These are phyloP conservation scores for Clarias magur DNA, from an alignment of 2,113 vertebrate genomes.

Conservation along the genomic window DNA sequence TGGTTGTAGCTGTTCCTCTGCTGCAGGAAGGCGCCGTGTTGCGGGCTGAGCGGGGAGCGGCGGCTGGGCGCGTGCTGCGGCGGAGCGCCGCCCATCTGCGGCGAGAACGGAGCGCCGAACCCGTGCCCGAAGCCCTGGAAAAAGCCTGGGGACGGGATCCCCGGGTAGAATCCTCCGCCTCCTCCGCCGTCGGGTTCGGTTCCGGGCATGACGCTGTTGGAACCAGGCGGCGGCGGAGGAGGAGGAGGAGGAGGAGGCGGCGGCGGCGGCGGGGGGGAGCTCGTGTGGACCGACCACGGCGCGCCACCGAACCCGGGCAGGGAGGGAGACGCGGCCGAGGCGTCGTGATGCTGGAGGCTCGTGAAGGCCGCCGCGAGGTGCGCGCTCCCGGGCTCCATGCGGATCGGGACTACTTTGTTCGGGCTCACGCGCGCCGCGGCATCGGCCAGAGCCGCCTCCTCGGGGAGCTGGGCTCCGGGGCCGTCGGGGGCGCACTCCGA, in stretches of 20 bases:
- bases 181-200: conserved; percentile 76
- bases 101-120: conserved; percentile 86
- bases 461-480: conserved; percentile 53
- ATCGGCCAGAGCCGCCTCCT: conserved; percentile 71
- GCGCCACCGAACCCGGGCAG: conserved; percentile 88
- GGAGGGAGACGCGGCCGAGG: conserved; percentile 78
- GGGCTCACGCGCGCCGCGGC: conserved; percentile 72
- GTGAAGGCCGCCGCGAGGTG: conserved; percentile 84
- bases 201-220: conserved; percentile 71
- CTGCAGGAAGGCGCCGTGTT: conserved; percentile 88
- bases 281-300: conserved; percentile 93
- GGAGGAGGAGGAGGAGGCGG: conserved; percentile 44
- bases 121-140: conserved; percentile 88
- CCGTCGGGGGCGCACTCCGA: conserved; percentile 64
- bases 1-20: conserved; percentile 91
- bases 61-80: conserved; percentile 81
- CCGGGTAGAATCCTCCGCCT: conserved; percentile 83
- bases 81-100: conserved; percentile 84
- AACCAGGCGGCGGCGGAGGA: conserved; percentile 69
- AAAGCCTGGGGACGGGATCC: conserved; percentile 90
- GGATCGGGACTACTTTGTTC: conserved; percentile 61
- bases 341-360: conserved; percentile 82
- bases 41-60: conserved; percentile 88
- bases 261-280: conserved; percentile 84
- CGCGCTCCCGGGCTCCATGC: conserved; percentile 64